phyloP scores from a whole-genome alignment of 2,888 invertebrate species.

The Nomada flava region DNA sequence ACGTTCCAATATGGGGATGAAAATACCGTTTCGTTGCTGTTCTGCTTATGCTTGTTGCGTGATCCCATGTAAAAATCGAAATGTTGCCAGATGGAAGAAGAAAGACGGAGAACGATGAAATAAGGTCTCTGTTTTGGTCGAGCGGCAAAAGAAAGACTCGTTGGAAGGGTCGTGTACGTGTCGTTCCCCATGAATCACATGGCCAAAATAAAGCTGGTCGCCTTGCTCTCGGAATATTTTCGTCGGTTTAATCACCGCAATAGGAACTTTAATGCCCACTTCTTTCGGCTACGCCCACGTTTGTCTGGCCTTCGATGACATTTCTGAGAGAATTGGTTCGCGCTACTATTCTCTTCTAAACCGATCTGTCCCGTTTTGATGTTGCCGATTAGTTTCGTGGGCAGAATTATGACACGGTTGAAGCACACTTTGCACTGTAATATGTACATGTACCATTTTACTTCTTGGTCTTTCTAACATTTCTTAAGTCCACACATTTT shows the following conservation, averaged over 20 bases:
- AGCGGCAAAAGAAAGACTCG: slow-evolving; percentile 2
- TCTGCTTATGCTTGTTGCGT: slow-evolving; percentile 59
- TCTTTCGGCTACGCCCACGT: slow-evolving; percentile 38
- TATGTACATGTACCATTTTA: too few species aligned
- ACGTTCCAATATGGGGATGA: slow-evolving; percentile 53
- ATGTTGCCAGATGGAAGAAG: slow-evolving; percentile 14
- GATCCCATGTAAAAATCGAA: slow-evolving; percentile 44
- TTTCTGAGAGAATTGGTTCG: not conserved
- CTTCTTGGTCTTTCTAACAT: too few species aligned
- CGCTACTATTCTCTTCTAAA: not conserved
- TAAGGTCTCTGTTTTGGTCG: slow-evolving; percentile 11
- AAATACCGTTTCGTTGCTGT: slow-evolving; percentile 58
- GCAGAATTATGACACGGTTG: not conserved
- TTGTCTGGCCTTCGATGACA: not conserved
- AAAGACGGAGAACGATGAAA: not conserved
- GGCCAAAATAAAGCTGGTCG: slow-evolving; percentile 47
- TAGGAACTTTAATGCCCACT: slow-evolving; percentile 27
- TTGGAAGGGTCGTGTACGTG: slow-evolving; percentile 1
- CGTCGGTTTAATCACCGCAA: slow-evolving; percentile 42
- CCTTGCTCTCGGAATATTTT: slow-evolving; percentile 50
- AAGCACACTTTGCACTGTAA: too few species aligned
- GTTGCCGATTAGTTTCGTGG: not conserved
- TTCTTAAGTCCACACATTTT: too few species aligned
- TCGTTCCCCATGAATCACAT: slow-evolving; percentile 57
- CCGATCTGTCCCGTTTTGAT: not conserved